Base-by-base conservation (phyloP, 2,113 vertebrate genomes). In the Gyps fulvus region DNA sequence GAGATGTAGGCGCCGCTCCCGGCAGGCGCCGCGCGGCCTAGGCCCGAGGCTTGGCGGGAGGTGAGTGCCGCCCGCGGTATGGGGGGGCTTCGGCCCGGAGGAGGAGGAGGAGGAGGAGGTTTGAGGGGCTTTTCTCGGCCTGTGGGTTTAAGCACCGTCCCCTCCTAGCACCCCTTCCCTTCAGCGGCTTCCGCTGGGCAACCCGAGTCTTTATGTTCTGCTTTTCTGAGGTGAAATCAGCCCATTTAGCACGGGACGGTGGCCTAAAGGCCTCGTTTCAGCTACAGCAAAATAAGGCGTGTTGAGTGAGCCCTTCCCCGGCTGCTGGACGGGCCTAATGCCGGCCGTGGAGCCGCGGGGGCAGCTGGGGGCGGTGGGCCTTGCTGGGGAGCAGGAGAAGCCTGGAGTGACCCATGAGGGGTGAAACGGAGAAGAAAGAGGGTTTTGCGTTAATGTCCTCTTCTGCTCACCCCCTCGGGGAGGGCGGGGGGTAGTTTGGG, bases 401-500 rank as follows among this genome's bases (percentile, higher is more conserved):
- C 43, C 20, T 2, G 43, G 43, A 18, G 81, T 11, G 29, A 49
- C 15, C 57, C 31, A 26, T 9, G 15, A 19, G 17, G 12, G 47
- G 17, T 3, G 31, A 19, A 18, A 6, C 1, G 7, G 38, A 13
- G 34, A 11, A 21, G n/a, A 23, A 13, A 9, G 26, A 8, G 29
- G 13, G 29, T 0, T 22, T 52, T 27, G 70, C 1, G 5, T 38
- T 16, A 2, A 3, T 5, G 36, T 25, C 18, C 16, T 6, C 27
- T 3, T 29, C 25, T 42, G n/a, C 36, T 50, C 26, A 1, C 4
- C 21, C n/a, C 8, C 6, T 11, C 4, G 13, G 38, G 26, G 10
- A 5, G 4, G 13, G 3, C 1, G 3, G 7, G 9, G 11, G 27
- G 27, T 5, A 7, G 2, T 16, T 2, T 1, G 14, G 43, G 26